phyloP scores from a whole-genome alignment of 2,888 invertebrate species.

The Leptinotarsa haldemani region DNA sequence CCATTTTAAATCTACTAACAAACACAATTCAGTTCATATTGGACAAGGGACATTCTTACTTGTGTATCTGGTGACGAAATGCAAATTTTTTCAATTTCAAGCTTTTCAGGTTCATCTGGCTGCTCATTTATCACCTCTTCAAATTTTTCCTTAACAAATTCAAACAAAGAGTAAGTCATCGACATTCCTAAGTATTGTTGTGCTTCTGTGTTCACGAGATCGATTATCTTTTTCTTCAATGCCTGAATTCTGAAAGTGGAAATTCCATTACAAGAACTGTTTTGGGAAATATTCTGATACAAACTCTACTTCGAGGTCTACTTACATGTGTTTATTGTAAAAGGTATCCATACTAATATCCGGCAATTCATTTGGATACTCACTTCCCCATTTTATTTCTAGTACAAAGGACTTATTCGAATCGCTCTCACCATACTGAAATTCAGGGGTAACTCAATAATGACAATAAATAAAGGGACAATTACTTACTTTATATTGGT shows the following conservation, averaged over 20 bases:
- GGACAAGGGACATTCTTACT: slow-evolving; percentile 26
- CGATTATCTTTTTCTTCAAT: slow-evolving; percentile 78
- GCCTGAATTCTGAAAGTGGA: slow-evolving; percentile 69
- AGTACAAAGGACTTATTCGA: slow-evolving; percentile 83
- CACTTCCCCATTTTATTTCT: slow-evolving; percentile 87
- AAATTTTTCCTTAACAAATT: slow-evolving; percentile 87
- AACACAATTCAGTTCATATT: slow-evolving; percentile 19
- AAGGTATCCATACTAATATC: slow-evolving; percentile 88
- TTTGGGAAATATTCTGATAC: background rate
- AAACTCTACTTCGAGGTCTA: slow-evolving; percentile 53
- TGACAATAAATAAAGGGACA: background rate
- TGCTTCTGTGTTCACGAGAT: slow-evolving; percentile 76
- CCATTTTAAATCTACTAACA: slow-evolving; percentile 3
- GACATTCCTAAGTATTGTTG: slow-evolving; percentile 88
- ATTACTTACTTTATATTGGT: slow-evolving; percentile 87
- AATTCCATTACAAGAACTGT: background rate
- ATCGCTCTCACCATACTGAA: slow-evolving; percentile 84
- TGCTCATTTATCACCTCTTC: slow-evolving; percentile 78
- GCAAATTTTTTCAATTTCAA: slow-evolving; percentile 69
- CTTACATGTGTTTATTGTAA: slow-evolving; percentile 93
- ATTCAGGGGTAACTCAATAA: slow-evolving; percentile 20
- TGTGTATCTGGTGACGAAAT: slow-evolving; percentile 61
- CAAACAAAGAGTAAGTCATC: slow-evolving; percentile 95
- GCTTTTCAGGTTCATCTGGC: slow-evolving; percentile 68
- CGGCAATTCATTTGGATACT: slow-evolving; percentile 88